phyloP scores from a whole-genome alignment of 2,797 vertebrate species.

The Novumbra hubbsi region DNA sequence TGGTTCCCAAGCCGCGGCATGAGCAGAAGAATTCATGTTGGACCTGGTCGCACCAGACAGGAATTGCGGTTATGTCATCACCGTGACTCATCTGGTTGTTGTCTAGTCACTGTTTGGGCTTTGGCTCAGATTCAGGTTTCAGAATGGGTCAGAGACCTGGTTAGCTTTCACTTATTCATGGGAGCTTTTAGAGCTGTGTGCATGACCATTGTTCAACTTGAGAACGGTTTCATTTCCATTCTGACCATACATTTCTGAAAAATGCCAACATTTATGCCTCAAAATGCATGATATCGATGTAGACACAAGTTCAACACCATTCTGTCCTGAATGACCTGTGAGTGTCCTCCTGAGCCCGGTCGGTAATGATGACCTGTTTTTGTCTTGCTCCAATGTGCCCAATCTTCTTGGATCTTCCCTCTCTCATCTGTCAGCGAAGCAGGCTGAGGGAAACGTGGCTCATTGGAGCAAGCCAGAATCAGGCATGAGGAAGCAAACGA shows the following conservation, averaged over 20 bases:
- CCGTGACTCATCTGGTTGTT: constrained; percentile 10
- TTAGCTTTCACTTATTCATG: background rate
- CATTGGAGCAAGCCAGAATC: constrained; percentile 20
- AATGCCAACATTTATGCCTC: too few relatives aligned
- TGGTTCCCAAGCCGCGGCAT: constrained; percentile 7
- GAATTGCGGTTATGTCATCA: constrained; percentile 41
- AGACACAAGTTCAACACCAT: background rate
- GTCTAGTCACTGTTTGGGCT: constrained; percentile 23
- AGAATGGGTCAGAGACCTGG: constrained; percentile 20
- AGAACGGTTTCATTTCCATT: background rate
- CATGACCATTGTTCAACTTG: background rate
- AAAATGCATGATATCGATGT: background rate
- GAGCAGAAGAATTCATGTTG: constrained; percentile 22
- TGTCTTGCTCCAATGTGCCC: background rate
- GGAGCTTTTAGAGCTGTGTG: background rate
- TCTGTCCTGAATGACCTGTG: background rate
- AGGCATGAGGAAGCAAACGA: background rate
- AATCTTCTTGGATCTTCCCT: background rate
- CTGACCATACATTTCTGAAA: too few relatives aligned
- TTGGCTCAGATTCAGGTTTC: constrained; percentile 40
- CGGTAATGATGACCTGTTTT: background rate
- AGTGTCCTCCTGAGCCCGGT: background rate
- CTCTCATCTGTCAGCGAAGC: background rate
- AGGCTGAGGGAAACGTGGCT: background rate
- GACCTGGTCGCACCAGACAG: constrained; percentile 8